A percentile compares a stretch with the other conserved stretches of the same genome.
phyloP scores from a whole-genome alignment of 2,113 vertebrate genomes.

The Anthoscopus minutus region DNA sequence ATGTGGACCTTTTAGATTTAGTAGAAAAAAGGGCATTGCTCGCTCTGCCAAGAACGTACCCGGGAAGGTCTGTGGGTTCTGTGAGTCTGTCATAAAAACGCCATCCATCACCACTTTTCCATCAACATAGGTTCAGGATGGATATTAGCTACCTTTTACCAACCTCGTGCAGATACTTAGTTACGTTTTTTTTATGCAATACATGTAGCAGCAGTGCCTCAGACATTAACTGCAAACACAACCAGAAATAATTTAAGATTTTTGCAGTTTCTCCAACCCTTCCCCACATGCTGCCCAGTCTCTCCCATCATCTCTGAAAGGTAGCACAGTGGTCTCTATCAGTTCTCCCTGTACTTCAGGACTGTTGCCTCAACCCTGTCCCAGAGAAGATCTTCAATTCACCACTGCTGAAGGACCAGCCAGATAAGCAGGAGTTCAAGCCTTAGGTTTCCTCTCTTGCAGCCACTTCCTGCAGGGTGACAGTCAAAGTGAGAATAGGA shows the following conservation, averaged over 20 bases:
- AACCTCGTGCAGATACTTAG: not conserved
- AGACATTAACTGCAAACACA: not conserved
- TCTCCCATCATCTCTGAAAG: not conserved
- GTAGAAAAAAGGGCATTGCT: not conserved
- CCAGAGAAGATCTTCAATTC: not conserved
- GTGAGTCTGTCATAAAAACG: not conserved
- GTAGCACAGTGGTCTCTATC: not conserved
- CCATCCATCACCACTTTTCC: not conserved
- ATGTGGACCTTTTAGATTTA: not conserved
- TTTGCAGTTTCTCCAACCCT: not conserved
- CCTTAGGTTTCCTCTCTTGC: not conserved
- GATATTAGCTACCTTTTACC: not conserved
- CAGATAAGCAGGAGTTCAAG: not conserved
- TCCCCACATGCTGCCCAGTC: not conserved
- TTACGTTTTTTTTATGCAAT: not conserved
- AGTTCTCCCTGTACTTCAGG: not conserved
- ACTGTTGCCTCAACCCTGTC: not conserved
- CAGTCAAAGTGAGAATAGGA: not conserved
- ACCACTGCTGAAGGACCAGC: not conserved
- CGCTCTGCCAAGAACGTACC: not conserved
- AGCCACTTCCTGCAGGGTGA: rapidly evolving
- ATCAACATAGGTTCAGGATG: not conserved
- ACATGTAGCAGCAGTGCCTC: not conserved
- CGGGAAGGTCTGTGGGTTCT: not conserved
- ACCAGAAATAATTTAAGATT: not conserved